A percentile compares a stretch with the other conserved stretches of the same genome.
phyloP scores from a whole-genome alignment of 2,888 invertebrate genomes.

The Desoria tigrina region DNA sequence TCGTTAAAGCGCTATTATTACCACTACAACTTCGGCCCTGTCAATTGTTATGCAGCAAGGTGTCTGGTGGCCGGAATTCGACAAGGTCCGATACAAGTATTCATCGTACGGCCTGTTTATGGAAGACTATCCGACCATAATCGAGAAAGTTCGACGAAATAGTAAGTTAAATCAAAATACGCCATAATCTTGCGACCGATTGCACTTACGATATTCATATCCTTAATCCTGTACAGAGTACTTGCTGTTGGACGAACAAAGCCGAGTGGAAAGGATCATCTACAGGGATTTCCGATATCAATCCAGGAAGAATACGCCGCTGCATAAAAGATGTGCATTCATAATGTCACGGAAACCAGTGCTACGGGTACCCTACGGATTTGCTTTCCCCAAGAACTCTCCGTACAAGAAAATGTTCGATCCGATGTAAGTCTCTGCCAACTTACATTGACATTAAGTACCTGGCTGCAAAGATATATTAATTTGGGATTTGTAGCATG shows the following conservation, averaged over 20 bases:
- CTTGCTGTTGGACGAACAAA: slow-evolving; percentile 51
- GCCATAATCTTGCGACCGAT: no score
- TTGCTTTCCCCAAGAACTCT: slow-evolving; percentile 70
- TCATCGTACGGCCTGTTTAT: slow-evolving; percentile 45
- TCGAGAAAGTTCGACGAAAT: slow-evolving; percentile 45
- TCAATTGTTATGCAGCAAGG: slow-evolving; percentile 27
- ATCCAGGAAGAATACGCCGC: slow-evolving; percentile 61
- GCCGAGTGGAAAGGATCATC: slow-evolving; percentile 49
- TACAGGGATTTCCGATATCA: slow-evolving; percentile 49
- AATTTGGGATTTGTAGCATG: slow-evolving; percentile 33
- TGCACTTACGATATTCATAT: no score
- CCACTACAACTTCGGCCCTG: no score
- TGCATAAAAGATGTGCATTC: slow-evolving; percentile 71
- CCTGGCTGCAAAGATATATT: slow-evolving; percentile 8
- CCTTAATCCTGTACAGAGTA: slow-evolving; percentile 40
- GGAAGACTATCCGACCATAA: slow-evolving; percentile 46
- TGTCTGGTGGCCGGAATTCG: slow-evolving; percentile 49
- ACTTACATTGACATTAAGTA: not conserved
- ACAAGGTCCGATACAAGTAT: slow-evolving; percentile 44
- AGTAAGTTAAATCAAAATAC: slow-evolving; percentile 41
- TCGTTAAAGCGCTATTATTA: not conserved
- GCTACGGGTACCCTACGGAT: slow-evolving; percentile 68
- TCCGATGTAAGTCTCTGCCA: slow-evolving; percentile 64
- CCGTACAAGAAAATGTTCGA: slow-evolving; percentile 67
- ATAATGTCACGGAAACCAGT: slow-evolving; percentile 72